These are phyloP conservation scores for Ips nitidus DNA, from an alignment of 1,140 invertebrate species.

Conservation along the genomic window DNA sequence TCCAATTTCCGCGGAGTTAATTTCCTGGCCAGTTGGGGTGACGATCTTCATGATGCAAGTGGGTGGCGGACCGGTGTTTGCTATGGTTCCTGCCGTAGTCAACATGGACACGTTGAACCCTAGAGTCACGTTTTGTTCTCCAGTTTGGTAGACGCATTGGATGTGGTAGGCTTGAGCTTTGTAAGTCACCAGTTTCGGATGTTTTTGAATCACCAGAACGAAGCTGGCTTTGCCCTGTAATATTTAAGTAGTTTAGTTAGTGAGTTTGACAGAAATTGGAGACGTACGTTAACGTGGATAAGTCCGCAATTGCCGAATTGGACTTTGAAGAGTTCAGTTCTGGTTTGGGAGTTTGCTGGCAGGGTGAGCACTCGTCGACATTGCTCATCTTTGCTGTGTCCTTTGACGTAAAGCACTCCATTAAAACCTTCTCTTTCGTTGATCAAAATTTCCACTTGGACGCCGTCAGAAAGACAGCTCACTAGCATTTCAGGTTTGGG, in stretches of 20 bases:
- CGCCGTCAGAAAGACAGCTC: constrained; percentile 87
- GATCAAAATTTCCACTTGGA: constrained; percentile 78
- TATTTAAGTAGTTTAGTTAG: background rate
- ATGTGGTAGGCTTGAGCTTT: constrained; percentile 94
- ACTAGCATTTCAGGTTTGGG: constrained; percentile 83
- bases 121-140: constrained; percentile 89
- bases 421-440: constrained; percentile 76
- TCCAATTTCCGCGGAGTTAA: constrained; percentile 89
- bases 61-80: constrained; percentile 91
- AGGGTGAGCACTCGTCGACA: constrained; percentile 80
- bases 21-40: constrained; percentile 81
- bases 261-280: background rate
- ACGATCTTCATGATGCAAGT: constrained; percentile 92
- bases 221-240: constrained; percentile 85
- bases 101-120: constrained; percentile 95
- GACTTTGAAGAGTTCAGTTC: constrained; percentile 85
- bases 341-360: constrained; percentile 64
- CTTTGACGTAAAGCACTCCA: constrained; percentile 91
- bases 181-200: constrained; percentile 92
- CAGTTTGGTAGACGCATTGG: constrained; percentile 91
- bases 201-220: constrained; percentile 91
- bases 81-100: constrained; percentile 91
- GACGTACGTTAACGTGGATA: constrained; percentile 84
- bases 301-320: constrained; percentile 89
- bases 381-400: constrained; percentile 88